Percentiles rank a stretch among this genome's conserved stretches.
These are phyloP conservation scores for Ametastegia equiseti DNA, from an alignment of 2,888 invertebrate genomes.

Conservation along the genomic window DNA sequence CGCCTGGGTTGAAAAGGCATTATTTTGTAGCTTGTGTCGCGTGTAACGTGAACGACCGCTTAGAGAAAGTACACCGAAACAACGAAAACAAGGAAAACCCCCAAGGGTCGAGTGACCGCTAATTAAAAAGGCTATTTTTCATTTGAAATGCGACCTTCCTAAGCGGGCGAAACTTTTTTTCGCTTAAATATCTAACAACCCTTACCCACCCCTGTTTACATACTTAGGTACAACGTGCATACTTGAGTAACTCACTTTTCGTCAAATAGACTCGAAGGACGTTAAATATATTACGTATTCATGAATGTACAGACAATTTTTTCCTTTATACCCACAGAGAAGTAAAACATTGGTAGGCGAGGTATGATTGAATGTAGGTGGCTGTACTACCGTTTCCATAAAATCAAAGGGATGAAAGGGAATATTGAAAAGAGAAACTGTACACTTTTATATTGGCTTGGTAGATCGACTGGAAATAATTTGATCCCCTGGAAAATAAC, in stretches of 20 bases:
- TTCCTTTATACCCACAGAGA: not conserved
- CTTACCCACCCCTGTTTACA: not conserved
- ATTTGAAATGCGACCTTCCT: not conserved
- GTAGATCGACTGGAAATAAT: not conserved
- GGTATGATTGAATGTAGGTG: too few relatives aligned
- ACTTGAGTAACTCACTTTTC: not conserved
- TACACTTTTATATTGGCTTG: not conserved
- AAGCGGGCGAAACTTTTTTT: constrained; percentile 17
- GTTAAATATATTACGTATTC: not conserved
- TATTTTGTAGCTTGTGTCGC: not conserved
- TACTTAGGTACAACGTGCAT: not conserved
- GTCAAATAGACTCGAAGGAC: not conserved
- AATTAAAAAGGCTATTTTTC: constrained; percentile 41
- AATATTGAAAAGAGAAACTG: not conserved
- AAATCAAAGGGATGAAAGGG: not conserved
- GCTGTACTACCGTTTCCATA: not conserved
- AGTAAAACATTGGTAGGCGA: too few relatives aligned
- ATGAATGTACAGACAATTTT: not conserved
- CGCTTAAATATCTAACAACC: not conserved
- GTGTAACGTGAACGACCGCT: constrained; percentile 5
- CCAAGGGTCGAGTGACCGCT: constrained; percentile 18
- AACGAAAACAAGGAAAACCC: constrained; percentile 24
- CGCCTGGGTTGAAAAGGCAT: constrained; percentile 22
- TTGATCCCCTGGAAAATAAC: not conserved
- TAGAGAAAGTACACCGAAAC: not conserved